Evolutionary conservation across 2,113 vertebrate genomes (phyloP).

Genomic region (Coregonus clupeaformis): DNA sequence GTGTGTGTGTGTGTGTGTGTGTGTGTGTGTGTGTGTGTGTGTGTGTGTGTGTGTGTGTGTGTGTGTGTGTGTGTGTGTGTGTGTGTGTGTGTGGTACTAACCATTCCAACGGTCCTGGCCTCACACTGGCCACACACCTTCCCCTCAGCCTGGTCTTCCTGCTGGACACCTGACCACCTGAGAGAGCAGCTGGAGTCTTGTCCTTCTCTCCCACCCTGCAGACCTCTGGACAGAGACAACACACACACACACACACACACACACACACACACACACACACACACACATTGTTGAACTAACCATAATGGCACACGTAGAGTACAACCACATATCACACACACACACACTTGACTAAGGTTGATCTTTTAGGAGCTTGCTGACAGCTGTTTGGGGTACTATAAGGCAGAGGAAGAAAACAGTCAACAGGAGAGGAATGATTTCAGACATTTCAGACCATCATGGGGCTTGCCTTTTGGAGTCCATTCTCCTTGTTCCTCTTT

Average conservation of each 20-base stretch:
- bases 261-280: not conserved
- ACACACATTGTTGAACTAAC: not conserved
- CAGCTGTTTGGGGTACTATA: constrained; percentile 69
- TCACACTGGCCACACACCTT: constrained; percentile 74
- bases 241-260: no score
- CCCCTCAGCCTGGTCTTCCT: constrained; percentile 64
- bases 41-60: not conserved
- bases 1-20: no score
- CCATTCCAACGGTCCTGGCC: constrained; percentile 69
- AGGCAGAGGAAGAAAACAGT: not conserved
- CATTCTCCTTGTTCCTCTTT: constrained; percentile 68
- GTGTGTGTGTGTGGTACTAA: constrained; percentile 44
- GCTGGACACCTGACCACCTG: constrained; percentile 18
- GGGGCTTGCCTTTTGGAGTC: constrained; percentile 74
- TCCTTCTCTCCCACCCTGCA: constrained; percentile 37
- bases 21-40: no score
- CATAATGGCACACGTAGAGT: no score
- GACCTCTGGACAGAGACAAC: constrained; percentile 49
- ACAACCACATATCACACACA: not conserved
- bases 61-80: not conserved
- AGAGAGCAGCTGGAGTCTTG: constrained; percentile 22
- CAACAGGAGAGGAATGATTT: no score
- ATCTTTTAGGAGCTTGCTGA: constrained; percentile 81
- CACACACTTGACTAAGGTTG: constrained; percentile 43
- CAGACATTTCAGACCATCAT: no score